Evolutionary conservation across 53 echinoderm and acorn worm genomes (phyloP), one percentile per base, ranked within the genome.

Genomic region (Echinarachnius parma): DNA sequence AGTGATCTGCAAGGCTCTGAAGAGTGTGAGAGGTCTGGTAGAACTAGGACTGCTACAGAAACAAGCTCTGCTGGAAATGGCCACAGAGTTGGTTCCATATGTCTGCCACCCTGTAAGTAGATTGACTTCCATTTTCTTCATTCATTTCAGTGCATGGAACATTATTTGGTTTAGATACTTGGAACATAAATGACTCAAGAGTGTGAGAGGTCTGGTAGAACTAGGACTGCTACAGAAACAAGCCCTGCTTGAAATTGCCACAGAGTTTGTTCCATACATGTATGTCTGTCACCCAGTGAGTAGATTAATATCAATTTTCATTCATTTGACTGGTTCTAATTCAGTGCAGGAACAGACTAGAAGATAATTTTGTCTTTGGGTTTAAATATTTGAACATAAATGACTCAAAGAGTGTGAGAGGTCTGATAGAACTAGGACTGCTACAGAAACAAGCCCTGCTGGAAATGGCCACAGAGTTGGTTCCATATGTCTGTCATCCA

Each of bases 211-310:
- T 30, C 83, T 98, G 44, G 81, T 98, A 34, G 88, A 98, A 58
- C 77, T 98, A 3, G 82, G 87, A 5, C 71, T 98, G 9, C 81
- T 98, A 4, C 91, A 98, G 75, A 98, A 98, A 42, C 80, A 88
- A 4, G 66, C 85, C 21, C 78, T 88, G 24, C 34, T 91, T 21
- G 91, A 98, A 18, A 60, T 98, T 28, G 85, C 90, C 21, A 33
- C 25, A 45, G 98, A 98, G 36, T 63, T 88, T 11, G 88, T 98
- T 0, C 86, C 88, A 5, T 91, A 87, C 64, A n/a, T n/a, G n/a
- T n/a, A n/a, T n/a, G 80, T 98, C 14, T 98, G 91, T 46, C 98
- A 98, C 68, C 98, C 98, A 4, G 98, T 98, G 66, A 98, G 91
- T 85, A 59, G n/a, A n/a, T n/a, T n/a, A n/a, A n/a, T n/a, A n/a